Conservation (phyloP, 2,888 invertebrate species). For the Lydus trimaculatus region DNA sequence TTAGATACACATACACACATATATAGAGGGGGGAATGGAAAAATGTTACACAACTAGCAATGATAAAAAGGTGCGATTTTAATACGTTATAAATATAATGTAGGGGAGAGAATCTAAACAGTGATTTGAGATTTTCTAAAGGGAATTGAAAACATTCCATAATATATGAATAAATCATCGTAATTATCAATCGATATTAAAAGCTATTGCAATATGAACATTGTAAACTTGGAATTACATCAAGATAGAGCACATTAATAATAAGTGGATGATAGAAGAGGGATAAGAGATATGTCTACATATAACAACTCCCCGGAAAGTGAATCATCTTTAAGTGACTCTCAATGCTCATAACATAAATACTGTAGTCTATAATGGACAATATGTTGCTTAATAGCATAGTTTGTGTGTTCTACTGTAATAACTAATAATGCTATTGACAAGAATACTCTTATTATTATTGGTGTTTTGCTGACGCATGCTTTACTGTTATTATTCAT, state of each 20-base stretch:
- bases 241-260: slow-evolving; percentile 33
- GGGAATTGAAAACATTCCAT: not conserved
- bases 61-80: slow-evolving; percentile 57
- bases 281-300: slow-evolving; percentile 33
- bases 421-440: slow-evolving; percentile 47
- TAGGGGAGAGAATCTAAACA: not conserved
- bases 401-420: slow-evolving; percentile 45
- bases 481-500: slow-evolving; percentile 26
- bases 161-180: not conserved
- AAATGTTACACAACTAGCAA: slow-evolving; percentile 56
- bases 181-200: slow-evolving; percentile 8
- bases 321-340: slow-evolving; percentile 52
- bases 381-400: slow-evolving; percentile 53
- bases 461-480: slow-evolving; percentile 29
- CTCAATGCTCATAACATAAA: slow-evolving; percentile 45
- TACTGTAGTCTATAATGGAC: slow-evolving; percentile 50
- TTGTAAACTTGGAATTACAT: not conserved
- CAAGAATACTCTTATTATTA: slow-evolving; percentile 19
- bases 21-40: slow-evolving; percentile 51
- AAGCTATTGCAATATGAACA: not conserved
- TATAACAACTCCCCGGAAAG: slow-evolving; percentile 37
- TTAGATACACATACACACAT: slow-evolving; percentile 51
- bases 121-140: not conserved
- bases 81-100: slow-evolving; percentile 32
- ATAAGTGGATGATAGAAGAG: slow-evolving; percentile 36